Base-by-base conservation (phyloP, 2,888 invertebrate species). In the Leptogaster cylindrica region DNA sequence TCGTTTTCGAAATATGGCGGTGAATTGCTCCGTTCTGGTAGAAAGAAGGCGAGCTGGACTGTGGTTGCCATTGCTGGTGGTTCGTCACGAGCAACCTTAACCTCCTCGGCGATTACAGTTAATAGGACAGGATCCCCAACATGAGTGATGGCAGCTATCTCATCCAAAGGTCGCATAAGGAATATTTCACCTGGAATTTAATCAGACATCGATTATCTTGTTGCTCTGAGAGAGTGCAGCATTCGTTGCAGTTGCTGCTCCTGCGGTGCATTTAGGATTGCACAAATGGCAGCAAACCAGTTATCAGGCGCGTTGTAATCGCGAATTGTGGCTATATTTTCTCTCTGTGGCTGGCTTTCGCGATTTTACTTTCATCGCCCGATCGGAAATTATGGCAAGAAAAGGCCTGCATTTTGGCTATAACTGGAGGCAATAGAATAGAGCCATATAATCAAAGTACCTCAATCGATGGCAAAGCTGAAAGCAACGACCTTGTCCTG, bases 51-150 rank as follows among this genome's bases (percentile, higher is more conserved):
- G 66, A 95, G 85, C 77, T 91, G 91, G 4, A 92, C 92, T 0
- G 90, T 89, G 1, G 91, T 87, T 20, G 92, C 90, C 85, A 91
- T 90, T 18, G 92, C 89, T 71, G 90, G 89, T 8, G 88, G 89
- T 73, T 91, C 91, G 70, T 88, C 86, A 71, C 89, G 84, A 67
- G 86, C 86, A 71, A 88, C 82, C 73, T 90, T 85, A 69, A 94
- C 89, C 82, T 94, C 94, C 78, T 93, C 93, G 2, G 94, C 94
- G 55, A 93, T 88, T 61, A 94, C 89, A 1, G 90, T 92, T 70
- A 94, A 84, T 52, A 93, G 84, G 66, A 94, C 89, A 2, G 94
- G 93, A 66, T 92, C 89, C 58, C 91, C 90, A n/a, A 89, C 87
- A 76, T 90, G 89, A 12, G 90, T 89, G 73, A 92, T 91, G 65